A percentile compares a stretch with the other conserved stretches of the same genome.
Evolutionary conservation across 2,113 vertebrate genomes (phyloP).

Genomic region (Opisthocomus hoazin): DNA sequence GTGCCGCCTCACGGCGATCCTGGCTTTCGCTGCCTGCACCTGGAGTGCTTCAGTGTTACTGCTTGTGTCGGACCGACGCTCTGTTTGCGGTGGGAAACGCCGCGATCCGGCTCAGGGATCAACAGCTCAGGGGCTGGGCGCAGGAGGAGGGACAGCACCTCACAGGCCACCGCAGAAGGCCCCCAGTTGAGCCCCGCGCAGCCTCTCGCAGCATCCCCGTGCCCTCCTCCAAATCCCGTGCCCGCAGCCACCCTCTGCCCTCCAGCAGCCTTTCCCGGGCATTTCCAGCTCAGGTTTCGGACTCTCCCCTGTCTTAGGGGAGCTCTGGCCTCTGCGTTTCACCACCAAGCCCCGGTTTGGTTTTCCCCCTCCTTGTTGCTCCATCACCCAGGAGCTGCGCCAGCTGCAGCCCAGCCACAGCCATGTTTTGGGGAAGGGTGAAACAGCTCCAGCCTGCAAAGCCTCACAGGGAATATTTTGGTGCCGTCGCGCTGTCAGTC

Average conservation of each 20-base stretch:
- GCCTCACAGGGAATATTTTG: not conserved
- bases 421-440: not conserved
- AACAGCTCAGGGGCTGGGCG: not conserved
- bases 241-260: not conserved
- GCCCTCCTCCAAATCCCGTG: not conserved
- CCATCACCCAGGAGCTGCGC: not conserved
- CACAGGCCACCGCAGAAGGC: not conserved
- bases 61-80: not conserved
- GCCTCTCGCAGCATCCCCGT: not conserved
- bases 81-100: not conserved
- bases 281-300: not conserved
- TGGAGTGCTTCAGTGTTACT: not conserved
- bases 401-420: not conserved
- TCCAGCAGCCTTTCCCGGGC: not conserved
- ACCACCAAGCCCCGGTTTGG: not conserved
- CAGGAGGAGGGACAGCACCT: not conserved
- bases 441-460: not conserved
- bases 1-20: not conserved
- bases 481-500: not conserved
- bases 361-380: not conserved
- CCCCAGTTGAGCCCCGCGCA: not conserved
- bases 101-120: fast-evolving
- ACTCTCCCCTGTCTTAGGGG: not conserved
- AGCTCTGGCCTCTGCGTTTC: fast-evolving
- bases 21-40: not conserved